phyloP scores from a whole-genome alignment of 2,113 vertebrate species.

The Chaetorhynchus papuensis region DNA sequence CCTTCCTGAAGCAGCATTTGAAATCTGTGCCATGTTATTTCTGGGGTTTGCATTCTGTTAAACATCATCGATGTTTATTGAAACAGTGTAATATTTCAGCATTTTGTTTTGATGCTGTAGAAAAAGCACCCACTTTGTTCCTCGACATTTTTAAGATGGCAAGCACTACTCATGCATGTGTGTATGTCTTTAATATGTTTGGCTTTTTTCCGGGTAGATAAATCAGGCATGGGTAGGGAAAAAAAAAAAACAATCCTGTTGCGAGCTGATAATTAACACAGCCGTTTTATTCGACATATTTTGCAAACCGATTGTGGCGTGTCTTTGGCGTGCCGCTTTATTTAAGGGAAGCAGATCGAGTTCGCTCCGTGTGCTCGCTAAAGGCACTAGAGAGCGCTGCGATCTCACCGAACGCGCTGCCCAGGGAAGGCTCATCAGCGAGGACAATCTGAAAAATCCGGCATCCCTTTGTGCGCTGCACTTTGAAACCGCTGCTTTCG shows the following conservation, averaged over 20 bases:
- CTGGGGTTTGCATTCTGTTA: not conserved
- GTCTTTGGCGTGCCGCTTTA: not conserved
- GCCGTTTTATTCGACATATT: not conserved
- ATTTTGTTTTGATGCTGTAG: not conserved
- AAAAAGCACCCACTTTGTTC: not conserved
- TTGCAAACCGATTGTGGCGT: not conserved
- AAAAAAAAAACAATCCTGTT: not conserved
- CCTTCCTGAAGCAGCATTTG: not conserved
- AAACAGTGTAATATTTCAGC: not conserved
- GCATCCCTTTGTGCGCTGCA: constrained; percentile 26
- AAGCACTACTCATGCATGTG: not conserved
- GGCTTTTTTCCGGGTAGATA: not conserved
- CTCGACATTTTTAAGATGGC: not conserved
- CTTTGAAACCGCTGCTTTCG: not conserved
- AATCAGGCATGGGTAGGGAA: not conserved
- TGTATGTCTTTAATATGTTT: not conserved
- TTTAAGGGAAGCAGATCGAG: accelerated
- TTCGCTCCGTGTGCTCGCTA: not conserved
- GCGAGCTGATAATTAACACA: not conserved
- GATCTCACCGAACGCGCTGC: constrained; percentile 13
- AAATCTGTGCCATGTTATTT: not conserved
- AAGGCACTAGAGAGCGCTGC: constrained; percentile 71
- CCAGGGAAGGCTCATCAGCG: not conserved
- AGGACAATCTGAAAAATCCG: not conserved
- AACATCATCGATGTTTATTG: not conserved